Base-by-base conservation (phyloP, 2,888 invertebrate species). In the Idaea aversata region DNA sequence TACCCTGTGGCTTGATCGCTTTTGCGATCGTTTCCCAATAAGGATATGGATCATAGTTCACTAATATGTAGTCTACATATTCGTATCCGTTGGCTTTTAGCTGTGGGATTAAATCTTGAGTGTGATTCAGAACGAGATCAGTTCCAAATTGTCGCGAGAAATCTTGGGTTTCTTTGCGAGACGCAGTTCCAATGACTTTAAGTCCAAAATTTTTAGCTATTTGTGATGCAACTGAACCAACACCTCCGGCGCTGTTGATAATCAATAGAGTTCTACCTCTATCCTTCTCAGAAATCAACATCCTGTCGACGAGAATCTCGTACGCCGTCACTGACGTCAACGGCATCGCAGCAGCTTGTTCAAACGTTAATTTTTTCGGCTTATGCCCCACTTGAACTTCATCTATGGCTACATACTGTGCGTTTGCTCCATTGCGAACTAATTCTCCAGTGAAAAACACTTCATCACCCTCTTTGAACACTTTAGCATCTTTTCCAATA, bases 291-390 rank as follows among this genome's bases (percentile, higher is more conserved):
- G 89, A 81, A n/a, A 92, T 58, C 25, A 80, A 65, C 59, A 92
- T 69, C 4, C 91, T 82, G 63, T 92, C 91, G 71, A 78, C 85
- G 16, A 92, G 70, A 25, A 87, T 78, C 71, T 91, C 91, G 67
- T 82, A 88, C 15, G 91, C 90, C 5, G 91, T 90, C 4, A 88
- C 81, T 10, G 88, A 67, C 4, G 87, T 87, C 15, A 91, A 73
- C 13, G 91, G 92, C 86, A 92, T 87, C 0, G 92, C 90, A 35
- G 91, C 92, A 13, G 91, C 90, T 80, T 92, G 79, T 74, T 90
- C 90, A 69, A 88, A 92, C 0, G 87, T 79, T 25, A 90, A 76
- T 16, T 78, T 84, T 63, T 85, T 88, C 1, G 92, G 92, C 72
- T 91, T 92, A 1, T 65, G 72, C 13, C 84, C 90, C 0, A 90